These are phyloP conservation scores for Cheilosia urbana DNA, from an alignment of 2,888 invertebrate species.

Conservation along the genomic window DNA sequence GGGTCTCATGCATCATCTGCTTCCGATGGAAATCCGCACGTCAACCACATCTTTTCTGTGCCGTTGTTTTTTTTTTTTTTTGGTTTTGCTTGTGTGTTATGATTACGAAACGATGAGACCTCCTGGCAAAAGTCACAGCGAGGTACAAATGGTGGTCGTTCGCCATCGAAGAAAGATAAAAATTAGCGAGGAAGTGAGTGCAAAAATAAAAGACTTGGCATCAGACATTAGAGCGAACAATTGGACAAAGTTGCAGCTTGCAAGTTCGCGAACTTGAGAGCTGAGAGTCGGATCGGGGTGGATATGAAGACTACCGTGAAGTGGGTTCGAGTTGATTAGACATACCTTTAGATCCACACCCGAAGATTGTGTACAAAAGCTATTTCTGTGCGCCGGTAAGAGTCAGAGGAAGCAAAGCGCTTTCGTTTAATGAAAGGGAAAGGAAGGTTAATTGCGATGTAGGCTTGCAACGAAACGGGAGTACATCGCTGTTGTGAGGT, in stretches of 20 bases:
- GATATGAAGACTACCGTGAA: constrained; percentile 16
- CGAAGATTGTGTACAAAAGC: not conserved
- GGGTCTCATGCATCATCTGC: constrained; percentile 43
- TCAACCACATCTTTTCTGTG: not conserved
- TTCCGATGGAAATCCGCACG: constrained; percentile 9
- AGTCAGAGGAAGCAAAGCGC: constrained; percentile 23
- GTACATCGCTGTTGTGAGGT: constrained; percentile 16
- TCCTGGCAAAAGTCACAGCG: constrained; percentile 5
- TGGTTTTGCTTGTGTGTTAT: constrained; percentile 1
- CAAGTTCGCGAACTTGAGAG: constrained; percentile 60
- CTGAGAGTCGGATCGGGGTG: too few species aligned
- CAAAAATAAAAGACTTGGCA: constrained; percentile 14
- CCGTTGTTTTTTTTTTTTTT: constrained; percentile 27
- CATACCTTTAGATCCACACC: constrained; percentile 11
- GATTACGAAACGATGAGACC: constrained; percentile 13
- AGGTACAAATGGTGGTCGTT: constrained; percentile 2
- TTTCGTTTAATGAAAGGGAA: constrained; percentile 61
- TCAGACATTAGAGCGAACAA: not conserved
- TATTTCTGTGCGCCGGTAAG: not conserved
- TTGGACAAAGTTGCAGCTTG: constrained; percentile 11
- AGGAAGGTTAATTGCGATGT: constrained; percentile 56
- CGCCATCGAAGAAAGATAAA: constrained; percentile 24
- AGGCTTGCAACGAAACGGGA: not conserved
- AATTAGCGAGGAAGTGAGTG: constrained; percentile 51
- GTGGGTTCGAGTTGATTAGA: constrained; percentile 4